Evolutionary conservation across 2,113 vertebrate species (phyloP).

Genomic region (Odontophorus gujanensis): DNA sequence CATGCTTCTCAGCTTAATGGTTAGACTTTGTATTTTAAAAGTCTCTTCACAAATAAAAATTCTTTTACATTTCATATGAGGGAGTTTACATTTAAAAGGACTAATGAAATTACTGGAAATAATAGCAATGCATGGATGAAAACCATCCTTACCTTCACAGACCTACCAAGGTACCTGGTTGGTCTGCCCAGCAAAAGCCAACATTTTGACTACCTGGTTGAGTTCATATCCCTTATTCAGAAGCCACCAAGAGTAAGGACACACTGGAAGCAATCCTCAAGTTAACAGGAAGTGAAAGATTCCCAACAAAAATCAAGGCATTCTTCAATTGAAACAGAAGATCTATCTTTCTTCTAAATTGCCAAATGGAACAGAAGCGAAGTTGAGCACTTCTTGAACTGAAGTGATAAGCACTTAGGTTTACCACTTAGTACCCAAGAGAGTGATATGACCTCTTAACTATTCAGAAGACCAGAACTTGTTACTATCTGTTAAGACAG

Average conservation of each 20-base stretch:
- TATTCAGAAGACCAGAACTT: background rate
- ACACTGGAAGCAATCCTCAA: background rate
- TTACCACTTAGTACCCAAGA: background rate
- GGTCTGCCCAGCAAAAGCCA: background rate
- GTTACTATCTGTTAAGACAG: background rate
- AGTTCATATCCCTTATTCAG: background rate
- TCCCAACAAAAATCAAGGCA: background rate
- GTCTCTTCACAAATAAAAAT: background rate
- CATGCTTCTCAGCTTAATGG: background rate
- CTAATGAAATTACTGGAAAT: background rate
- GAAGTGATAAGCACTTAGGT: background rate
- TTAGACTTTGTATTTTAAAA: background rate
- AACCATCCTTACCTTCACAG: background rate
- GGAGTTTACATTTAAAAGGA: background rate
- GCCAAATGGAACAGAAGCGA: background rate
- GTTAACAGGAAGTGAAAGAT: background rate
- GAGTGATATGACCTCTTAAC: background rate
- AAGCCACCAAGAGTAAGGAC: background rate
- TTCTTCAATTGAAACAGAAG: background rate
- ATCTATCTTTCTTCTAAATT: background rate
- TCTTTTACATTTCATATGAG: background rate
- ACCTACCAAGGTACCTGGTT: background rate
- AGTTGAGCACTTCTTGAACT: background rate
- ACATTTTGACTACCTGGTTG: rapidly evolving
- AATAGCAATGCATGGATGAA: background rate